These are phyloP conservation scores for Apodemia zela DNA, from an alignment of 2,888 invertebrate genomes.

Conservation along the genomic window DNA sequence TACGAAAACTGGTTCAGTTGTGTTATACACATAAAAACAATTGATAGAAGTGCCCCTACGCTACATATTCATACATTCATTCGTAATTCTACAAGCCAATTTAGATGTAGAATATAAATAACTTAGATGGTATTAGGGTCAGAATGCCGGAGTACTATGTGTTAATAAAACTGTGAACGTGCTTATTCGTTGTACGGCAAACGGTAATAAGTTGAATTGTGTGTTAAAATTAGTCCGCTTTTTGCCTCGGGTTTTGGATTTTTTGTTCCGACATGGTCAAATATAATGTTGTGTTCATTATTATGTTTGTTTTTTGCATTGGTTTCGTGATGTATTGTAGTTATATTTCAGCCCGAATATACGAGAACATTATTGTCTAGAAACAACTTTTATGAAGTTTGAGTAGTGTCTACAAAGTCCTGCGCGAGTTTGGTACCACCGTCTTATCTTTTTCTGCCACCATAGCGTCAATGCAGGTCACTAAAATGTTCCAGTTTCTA, in stretches of 20 bases:
- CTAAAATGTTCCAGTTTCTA: too few species aligned
- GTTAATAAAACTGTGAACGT: constrained; percentile 1
- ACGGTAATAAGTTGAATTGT: constrained; percentile 24
- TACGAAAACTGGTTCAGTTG: neutral
- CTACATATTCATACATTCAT: too few species aligned
- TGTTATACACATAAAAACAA: neutral
- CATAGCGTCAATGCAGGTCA: neutral
- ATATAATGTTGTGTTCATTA: constrained; percentile 32
- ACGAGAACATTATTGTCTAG: neutral
- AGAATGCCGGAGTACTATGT: neutral
- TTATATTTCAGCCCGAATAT: neutral
- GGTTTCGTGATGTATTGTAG: neutral
- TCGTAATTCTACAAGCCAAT: neutral
- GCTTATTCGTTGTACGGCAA: constrained; percentile 15
- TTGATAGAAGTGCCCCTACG: neutral
- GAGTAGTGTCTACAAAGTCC: neutral
- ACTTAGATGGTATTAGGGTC: neutral
- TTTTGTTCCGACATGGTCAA: constrained; percentile 35
- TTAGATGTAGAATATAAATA: neutral
- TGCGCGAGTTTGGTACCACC: neutral
- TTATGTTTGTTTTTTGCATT: constrained; percentile 1
- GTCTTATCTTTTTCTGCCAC: too few species aligned
- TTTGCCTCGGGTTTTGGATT: constrained; percentile 23
- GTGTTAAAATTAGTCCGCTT: constrained; percentile 32
- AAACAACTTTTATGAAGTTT: neutral